These are phyloP conservation scores for Tribolium madens DNA, from an alignment of 1,140 invertebrate genomes.

Conservation along the genomic window DNA sequence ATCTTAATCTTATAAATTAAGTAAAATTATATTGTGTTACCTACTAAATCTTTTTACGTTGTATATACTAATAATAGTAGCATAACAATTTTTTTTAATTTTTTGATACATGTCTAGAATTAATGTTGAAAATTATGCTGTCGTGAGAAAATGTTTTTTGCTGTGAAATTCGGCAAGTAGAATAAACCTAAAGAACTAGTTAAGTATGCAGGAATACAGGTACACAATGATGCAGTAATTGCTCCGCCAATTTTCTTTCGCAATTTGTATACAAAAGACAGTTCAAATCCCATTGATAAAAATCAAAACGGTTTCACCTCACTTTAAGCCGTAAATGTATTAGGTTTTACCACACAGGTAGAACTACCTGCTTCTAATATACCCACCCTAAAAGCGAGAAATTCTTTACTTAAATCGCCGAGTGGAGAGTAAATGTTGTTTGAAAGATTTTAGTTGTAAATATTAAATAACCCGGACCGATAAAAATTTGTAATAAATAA, in stretches of 20 bases:
- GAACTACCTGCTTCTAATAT: slow-evolving; percentile 31
- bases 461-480: neutral
- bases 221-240: slow-evolving; percentile 29
- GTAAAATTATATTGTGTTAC: too few species aligned
- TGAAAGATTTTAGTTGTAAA: too few species aligned
- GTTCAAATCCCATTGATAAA: slow-evolving; percentile 45
- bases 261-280: slow-evolving; percentile 27
- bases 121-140: too few species aligned
- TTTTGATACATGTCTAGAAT: too few species aligned
- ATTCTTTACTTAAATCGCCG: neutral
- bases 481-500: neutral
- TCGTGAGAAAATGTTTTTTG: neutral
- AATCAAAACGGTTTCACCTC: slow-evolving; percentile 37
- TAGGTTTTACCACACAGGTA: slow-evolving; percentile 46
- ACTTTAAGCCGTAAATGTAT: slow-evolving; percentile 46
- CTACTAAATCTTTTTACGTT: too few species aligned
- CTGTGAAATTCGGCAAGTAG: neutral
- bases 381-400: slow-evolving; percentile 12
- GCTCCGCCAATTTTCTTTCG: slow-evolving; percentile 15
- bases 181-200: neutral
- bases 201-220: neutral
- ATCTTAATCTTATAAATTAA: too few species aligned
- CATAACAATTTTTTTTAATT: too few species aligned
- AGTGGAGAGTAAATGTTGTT: neutral
- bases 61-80: too few species aligned